Evolutionary conservation across 2,113 vertebrate species (phyloP).

Genomic region (Gopherus evgoodei): DNA sequence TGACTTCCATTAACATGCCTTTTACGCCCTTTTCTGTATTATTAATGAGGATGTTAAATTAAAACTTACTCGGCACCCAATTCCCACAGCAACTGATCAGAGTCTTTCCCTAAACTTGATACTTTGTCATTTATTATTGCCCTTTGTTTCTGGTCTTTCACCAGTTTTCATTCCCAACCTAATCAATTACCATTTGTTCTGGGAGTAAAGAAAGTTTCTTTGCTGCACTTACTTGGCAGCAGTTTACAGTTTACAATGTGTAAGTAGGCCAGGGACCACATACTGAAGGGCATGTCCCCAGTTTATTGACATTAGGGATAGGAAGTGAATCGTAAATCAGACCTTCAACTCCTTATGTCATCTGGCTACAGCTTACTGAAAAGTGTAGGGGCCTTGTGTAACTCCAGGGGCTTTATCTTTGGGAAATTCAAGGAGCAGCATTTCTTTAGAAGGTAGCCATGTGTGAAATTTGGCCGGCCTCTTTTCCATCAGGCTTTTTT

Average conservation of each 20-base stretch:
- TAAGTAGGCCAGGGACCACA: background rate
- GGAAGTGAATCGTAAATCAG: background rate
- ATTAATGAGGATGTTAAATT: background rate
- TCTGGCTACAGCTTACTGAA: background rate
- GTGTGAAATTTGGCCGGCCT: background rate
- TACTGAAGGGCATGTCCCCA: background rate
- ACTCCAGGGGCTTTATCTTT: background rate
- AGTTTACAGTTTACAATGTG: background rate
- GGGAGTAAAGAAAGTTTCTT: background rate
- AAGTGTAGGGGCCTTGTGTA: background rate
- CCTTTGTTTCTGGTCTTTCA: background rate
- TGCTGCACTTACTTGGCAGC: background rate
- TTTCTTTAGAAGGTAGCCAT: background rate
- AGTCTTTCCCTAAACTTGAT: background rate
- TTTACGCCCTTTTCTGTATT: background rate
- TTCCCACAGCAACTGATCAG: background rate
- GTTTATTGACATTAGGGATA: conserved; percentile 2
- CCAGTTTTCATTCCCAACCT: background rate
- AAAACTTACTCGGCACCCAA: background rate
- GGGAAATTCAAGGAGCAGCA: conserved; percentile 18
- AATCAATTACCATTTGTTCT: background rate
- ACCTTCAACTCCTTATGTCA: background rate
- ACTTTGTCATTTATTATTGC: background rate
- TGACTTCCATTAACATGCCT: background rate
- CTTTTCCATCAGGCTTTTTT: background rate